These are phyloP conservation scores for Pterostichus niger DNA, from an alignment of 2,888 invertebrate genomes.

Conservation along the genomic window DNA sequence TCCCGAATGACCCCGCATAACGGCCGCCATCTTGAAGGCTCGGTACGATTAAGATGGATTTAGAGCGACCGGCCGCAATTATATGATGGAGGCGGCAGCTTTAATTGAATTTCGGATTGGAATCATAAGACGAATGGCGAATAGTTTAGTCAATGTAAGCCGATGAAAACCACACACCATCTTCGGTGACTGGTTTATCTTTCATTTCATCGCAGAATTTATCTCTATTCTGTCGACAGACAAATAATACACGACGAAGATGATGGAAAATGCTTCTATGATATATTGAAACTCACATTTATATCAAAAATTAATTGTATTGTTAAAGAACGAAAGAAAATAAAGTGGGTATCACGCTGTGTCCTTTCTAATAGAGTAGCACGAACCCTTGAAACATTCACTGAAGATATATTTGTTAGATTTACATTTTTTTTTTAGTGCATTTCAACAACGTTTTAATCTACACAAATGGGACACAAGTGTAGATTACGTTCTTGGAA, in stretches of 20 bases:
- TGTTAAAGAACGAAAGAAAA: too few relatives aligned
- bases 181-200: background rate
- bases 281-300: background rate
- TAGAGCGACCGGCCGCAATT: conserved; percentile 43
- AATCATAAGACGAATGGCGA: conserved; percentile 37
- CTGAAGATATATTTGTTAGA: too few relatives aligned
- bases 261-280: background rate
- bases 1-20: too few relatives aligned
- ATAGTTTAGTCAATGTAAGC: conserved; percentile 22
- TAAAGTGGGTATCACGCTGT: too few relatives aligned
- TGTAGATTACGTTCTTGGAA: too few relatives aligned
- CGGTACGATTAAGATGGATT: conserved; percentile 56
- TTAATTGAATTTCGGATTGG: conserved; percentile 62
- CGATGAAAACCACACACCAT: conserved; percentile 19
- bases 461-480: too few relatives aligned
- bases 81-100: conserved; percentile 41
- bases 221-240: background rate
- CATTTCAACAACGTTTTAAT: too few relatives aligned
- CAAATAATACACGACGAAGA: background rate
- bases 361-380: too few relatives aligned
- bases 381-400: too few relatives aligned
- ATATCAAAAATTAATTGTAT: too few relatives aligned
- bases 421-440: too few relatives aligned
- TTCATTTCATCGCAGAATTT: background rate
- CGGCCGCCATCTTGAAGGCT: background rate